Evolutionary conservation across 2,113 vertebrate genomes (phyloP), one percentile per base, ranked within the genome.

Genomic region (Ictalurus punctatus): DNA sequence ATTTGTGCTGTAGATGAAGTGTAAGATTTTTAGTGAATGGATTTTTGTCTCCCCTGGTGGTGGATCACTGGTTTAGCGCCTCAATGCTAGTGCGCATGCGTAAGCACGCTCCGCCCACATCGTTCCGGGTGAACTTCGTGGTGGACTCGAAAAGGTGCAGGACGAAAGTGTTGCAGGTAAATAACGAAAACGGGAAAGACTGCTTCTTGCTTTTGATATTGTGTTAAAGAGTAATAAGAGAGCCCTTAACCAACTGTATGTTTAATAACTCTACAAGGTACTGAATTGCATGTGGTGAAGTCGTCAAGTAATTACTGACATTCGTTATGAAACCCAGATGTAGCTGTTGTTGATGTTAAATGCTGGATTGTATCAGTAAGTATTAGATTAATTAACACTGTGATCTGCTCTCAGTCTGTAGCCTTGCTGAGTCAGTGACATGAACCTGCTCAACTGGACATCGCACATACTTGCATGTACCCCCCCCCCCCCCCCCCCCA

Each of bases 11-110:
- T 27, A 25, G 63, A 25, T 27, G 25, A 65, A 23, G 27, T 13
- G 61, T 1, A 25, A 19, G 19, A 0, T 21, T 74, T 74, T 74
- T 74, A 19, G 44, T 48, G 44, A 23, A 23, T 69, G 34, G 6
- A 0, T 19, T 74, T 74, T 74, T 74, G 73, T 74, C 78, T 16
- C 44, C 83, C 67, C 65, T 86, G 13, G 67, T 56, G 84, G 84
- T 34, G 48, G 30, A 54, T 56, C 4, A 4, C 6, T 4, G 4
- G 1, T 7, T 27, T n/a, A 61, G 56, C 5, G 14, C 16, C 21
- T 10, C 0, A 6, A 6, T 65, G 23, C 12, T 65, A 80, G 48
- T 59, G 83, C 83, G 83, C 83, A 89, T 89, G 88, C 74, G 48
- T 56, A 2, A 5, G 12, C 13, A 71, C 8, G 25, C 59, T 8